Evolutionary conservation across 2,888 invertebrate species (phyloP), one percentile per base, ranked within the genome.

Genomic region (Scaptomyza caliginosa): DNA sequence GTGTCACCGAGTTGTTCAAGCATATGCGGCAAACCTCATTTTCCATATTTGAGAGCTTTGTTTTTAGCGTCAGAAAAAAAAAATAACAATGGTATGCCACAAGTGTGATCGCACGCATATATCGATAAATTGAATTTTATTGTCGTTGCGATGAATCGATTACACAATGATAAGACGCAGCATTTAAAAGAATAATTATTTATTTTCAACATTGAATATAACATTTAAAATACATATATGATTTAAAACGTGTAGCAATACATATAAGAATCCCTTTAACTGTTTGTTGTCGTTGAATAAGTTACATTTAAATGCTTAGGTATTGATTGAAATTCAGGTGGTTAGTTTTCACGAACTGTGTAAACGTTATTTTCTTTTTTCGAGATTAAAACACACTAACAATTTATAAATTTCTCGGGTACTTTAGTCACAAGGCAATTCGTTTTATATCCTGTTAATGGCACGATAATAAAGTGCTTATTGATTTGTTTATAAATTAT

Each of bases 131-230:
- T 32, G n/a, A 2, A 2, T 5, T 6, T 26, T 26, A 3, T 3
- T 11, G 21, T 10, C 6, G 1, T 0, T 32, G 13, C 39, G 30
- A 71, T 46, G n/a, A 32, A 66, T 73, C 56, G 73, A 73, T 73
- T 26, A 13, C 2, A 32, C 13, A 46, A 11, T 7, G 8, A 19
- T 13, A 2, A 28, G 1, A 30, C 7, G 7, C 6, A 32, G 8
- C 40, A 17, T 45, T 55, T 74, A 68, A 68, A 77, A 88, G 82
- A 86, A 89, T 86, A 83, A 74, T 77, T 89, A 78, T 81, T 87
- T 82, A 87, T 89, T 78, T 75, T 82, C 86, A 89, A 88, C 88
- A 81, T 78, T 82, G 72, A 66, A 77, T 75, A 74, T 74, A 85
- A 82, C 86, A 85, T 85, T 77, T 60, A 67, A 67, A 70, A 73